phyloP scores from a whole-genome alignment of 2,888 invertebrate species.

The Ochropleura plecta region DNA sequence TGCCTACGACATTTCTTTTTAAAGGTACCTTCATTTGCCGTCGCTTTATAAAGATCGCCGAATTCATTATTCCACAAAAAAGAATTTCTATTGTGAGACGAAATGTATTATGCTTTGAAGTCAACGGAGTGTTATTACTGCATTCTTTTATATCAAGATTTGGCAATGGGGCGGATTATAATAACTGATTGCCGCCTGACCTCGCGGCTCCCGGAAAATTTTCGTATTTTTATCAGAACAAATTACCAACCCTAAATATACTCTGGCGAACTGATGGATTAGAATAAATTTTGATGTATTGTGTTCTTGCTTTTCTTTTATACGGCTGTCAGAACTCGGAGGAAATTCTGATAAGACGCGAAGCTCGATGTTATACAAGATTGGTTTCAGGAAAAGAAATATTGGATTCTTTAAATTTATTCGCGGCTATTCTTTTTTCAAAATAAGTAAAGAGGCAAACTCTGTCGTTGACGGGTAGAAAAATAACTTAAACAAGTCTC shows the following conservation, averaged over 20 bases:
- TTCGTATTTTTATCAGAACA: slow-evolving; percentile 60
- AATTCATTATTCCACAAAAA: slow-evolving; percentile 58
- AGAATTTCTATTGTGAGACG: slow-evolving; percentile 43
- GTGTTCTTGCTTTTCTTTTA: slow-evolving; percentile 38
- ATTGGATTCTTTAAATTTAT: slow-evolving; percentile 22
- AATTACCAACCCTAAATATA: slow-evolving; percentile 61
- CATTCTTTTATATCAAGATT: slow-evolving; percentile 61
- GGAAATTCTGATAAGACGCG: slow-evolving; percentile 4
- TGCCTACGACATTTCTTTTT: background rate
- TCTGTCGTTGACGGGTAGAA: slow-evolving; percentile 19
- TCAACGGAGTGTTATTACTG: slow-evolving; percentile 65
- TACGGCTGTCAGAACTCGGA: slow-evolving; percentile 21
- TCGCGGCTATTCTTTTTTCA: background rate
- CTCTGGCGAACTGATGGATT: slow-evolving; percentile 53
- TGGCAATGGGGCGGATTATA: slow-evolving; percentile 65
- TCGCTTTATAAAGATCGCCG: slow-evolving; percentile 38
- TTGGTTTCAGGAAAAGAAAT: slow-evolving; percentile 20
- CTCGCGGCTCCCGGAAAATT: slow-evolving; percentile 51
- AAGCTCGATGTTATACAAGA: slow-evolving; percentile 10
- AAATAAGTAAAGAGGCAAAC: slow-evolving; percentile 8
- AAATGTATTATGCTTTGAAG: slow-evolving; percentile 65
- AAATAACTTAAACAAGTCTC: slow-evolving; percentile 20
- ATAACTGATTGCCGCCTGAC: slow-evolving; percentile 67
- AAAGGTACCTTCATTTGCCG: slow-evolving; percentile 30
- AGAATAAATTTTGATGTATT: slow-evolving; percentile 53